Evolutionary conservation across 2,113 vertebrate genomes (phyloP), one percentile per base, ranked within the genome.

Genomic region (Zootoca vivipara): DNA sequence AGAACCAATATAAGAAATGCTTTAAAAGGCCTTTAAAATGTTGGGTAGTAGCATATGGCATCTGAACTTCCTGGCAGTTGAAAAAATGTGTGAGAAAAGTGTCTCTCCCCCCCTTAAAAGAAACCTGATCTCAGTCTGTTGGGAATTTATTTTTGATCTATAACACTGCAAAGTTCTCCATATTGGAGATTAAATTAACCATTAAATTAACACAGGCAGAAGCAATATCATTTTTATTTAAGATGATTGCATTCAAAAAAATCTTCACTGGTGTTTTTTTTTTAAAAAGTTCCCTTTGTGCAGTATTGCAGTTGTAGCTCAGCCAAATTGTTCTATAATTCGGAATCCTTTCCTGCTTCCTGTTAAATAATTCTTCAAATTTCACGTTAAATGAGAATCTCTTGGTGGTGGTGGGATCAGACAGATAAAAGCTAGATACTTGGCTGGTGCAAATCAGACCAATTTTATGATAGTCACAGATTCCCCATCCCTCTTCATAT

Each of bases 101-200:
- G 89, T 85, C 85, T 89, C 91, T 52, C 80, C 85, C 89, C 91
- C 56, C 78, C 82, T 72, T 30, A 75, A 87, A 88, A 87, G 83
- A 40, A 38, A 82, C 87, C 70, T 26, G n/a, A 78, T 73, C 84
- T 20, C 81, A 83, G 78, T 56, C 56, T 86, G 26, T 89, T 93
- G 91, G 40, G 58, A 84, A 92, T 70, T 92, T 58, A 86, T 56
- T 90, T 84, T 82, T 73, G 72, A 93, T 78, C 87, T 67, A 90
- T 79, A 93, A 82, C 83, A 77, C 62, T 91, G 82, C 42, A 90
- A 35, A 90, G 65, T 62, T 93, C 26, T 93, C 81, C 84, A 77
- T 95, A 90, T 94, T 96, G 94, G 93, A 87, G 91, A 93, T 93
- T 92, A 95, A 94, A 94, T 95, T 95, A 94, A 90, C 88, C 91